Conservation (phyloP, 2,113 vertebrate species). For the Odobenus rosmarus region DNA sequence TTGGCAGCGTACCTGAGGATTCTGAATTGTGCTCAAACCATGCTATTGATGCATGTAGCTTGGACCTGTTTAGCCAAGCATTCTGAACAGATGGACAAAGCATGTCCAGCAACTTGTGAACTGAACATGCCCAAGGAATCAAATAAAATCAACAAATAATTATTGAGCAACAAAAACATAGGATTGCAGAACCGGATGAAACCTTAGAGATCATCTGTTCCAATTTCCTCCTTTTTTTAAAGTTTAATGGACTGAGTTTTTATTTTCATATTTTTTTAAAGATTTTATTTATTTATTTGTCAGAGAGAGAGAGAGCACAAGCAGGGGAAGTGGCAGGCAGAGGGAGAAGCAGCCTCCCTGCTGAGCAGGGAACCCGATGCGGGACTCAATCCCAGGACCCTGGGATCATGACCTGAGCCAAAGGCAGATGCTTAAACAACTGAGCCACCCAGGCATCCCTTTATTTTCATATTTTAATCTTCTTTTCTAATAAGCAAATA, state of each 20-base stretch:
- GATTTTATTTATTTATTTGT: too few relatives aligned
- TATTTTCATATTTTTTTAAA: background rate
- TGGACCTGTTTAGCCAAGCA: background rate
- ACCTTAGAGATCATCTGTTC: background rate
- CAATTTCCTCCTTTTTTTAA: background rate
- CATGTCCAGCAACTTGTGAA: background rate
- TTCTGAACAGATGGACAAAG: constrained; percentile 50
- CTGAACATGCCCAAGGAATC: constrained; percentile 21
- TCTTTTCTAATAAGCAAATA: background rate
- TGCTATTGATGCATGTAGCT: background rate
- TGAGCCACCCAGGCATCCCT: background rate
- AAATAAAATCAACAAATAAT: constrained; percentile 8
- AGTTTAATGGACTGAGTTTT: background rate
- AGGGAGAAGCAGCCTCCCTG: too few relatives aligned
- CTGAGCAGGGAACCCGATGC: too few relatives aligned
- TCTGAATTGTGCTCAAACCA: background rate
- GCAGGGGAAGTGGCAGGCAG: too few relatives aligned
- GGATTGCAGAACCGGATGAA: constrained; percentile 4
- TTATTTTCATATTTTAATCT: constrained; percentile 5
- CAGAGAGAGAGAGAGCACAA: too few relatives aligned
- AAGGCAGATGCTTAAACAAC: too few relatives aligned
- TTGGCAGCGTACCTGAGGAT: constrained; percentile 7
- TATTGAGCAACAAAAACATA: constrained; percentile 39
- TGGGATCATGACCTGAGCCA: too few relatives aligned
- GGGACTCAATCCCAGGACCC: too few relatives aligned